Base-by-base conservation (phyloP, 2,113 vertebrate genomes). In the Orycteropus afer region DNA sequence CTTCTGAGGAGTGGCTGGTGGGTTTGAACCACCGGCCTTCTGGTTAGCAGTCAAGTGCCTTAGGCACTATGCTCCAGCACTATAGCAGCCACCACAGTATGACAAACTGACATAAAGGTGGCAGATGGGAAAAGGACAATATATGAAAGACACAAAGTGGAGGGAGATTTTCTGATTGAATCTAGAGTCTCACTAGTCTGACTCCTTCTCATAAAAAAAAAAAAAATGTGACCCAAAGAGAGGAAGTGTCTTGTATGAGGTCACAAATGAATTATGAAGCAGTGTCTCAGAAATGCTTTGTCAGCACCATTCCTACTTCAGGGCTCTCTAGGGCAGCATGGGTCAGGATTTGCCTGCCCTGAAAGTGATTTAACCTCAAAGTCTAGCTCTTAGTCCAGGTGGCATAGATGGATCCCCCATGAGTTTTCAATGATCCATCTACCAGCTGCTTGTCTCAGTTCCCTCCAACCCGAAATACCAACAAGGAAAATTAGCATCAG, bases 221-320 rank as follows among this genome's bases (percentile, higher is more conserved):
- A 91, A 80, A 94, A 97, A 90, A 42, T 77, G 1, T 86, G 89
- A 84, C 74, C 93, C 47, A 80, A 91, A 86, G 55, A 37, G 57
- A 89, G 40, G 79, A 82, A 95, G 40, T 92, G 49, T 85, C 85
- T 91, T 77, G 8, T 32, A 90, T 73, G 92, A 95, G 73, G 81
- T 95, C 81, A 82, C 37, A 71, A 73, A 32, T 96, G 85, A 93
- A 85, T 95, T 85, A 92, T 86, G 89, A 96, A 90, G 25, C n/a
- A 67, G 65, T 84, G 42, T 93, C 32, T 90, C 77, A 87, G 87
- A 86, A 96, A 37, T 81, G 79, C 69, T 80, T 87, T 77, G 71
- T 84, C 81, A 91, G 81, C 74, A 88, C 55, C 10, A 29, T 32
- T 85, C n/a, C 32, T 81, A 53, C 22, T 89, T 73, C 2, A 23